phyloP scores from a whole-genome alignment of 2,888 invertebrate species.

The Yponomeuta sedellus region DNA sequence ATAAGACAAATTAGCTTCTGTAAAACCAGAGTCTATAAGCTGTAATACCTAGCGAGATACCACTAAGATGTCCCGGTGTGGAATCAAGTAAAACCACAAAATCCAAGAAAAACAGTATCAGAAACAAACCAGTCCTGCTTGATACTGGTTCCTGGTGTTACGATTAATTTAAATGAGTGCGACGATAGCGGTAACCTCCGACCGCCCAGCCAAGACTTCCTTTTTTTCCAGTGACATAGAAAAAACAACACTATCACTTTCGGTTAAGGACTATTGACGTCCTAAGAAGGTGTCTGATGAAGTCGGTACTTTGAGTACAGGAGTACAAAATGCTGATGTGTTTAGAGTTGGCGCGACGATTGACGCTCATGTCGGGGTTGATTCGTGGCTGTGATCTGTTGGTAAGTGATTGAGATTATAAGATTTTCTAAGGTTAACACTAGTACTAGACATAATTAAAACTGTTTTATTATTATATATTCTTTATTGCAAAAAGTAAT shows the following conservation, averaged over 20 bases:
- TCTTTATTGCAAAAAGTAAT: too few species aligned
- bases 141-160: not conserved
- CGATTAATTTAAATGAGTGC: conserved; percentile 3
- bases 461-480: too few species aligned
- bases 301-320: not conserved
- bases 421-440: too few species aligned
- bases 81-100: not conserved
- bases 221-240: not conserved
- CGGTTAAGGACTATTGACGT: not conserved
- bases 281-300: not conserved
- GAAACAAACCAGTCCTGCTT: not conserved
- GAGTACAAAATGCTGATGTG: not conserved
- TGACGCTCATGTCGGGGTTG: not conserved
- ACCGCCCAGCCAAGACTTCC: not conserved
- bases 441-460: too few species aligned
- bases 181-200: not conserved
- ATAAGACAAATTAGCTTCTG: too few species aligned
- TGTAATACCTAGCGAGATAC: not conserved
- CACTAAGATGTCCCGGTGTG: not conserved
- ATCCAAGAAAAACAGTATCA: not conserved
- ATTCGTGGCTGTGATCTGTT: not conserved
- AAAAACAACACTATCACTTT: not conserved
- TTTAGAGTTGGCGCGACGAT: not conserved
- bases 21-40: too few species aligned
- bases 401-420: too few species aligned